Evolutionary conservation across 2,113 vertebrate genomes (phyloP).

Genomic region (Apaloderma vittatum): DNA sequence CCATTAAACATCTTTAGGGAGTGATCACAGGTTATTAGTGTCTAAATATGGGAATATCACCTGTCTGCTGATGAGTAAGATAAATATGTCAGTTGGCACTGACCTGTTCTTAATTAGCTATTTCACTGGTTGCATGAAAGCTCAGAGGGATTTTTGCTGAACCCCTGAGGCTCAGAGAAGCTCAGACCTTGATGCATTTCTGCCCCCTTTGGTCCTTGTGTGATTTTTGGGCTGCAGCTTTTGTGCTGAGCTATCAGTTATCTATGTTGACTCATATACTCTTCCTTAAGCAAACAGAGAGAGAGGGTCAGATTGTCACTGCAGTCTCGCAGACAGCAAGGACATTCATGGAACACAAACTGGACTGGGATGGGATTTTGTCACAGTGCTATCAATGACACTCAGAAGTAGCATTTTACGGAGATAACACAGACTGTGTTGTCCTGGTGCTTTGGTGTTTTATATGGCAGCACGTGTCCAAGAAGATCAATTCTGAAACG

Average conservation of each 20-base stretch:
- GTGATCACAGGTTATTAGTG: neutral
- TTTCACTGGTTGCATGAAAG: neutral
- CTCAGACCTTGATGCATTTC: neutral
- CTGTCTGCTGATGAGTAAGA: neutral
- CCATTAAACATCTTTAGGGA: slow-evolving; percentile 6
- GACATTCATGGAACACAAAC: neutral
- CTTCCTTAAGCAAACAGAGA: neutral
- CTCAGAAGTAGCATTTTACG: neutral
- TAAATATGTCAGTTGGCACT: neutral
- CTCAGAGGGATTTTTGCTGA: neutral
- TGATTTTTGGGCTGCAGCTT: neutral
- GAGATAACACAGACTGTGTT: neutral
- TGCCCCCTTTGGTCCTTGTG: neutral
- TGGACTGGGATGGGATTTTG: neutral
- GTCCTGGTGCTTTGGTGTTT: neutral
- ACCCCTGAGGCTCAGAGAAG: neutral
- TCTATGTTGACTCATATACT: neutral
- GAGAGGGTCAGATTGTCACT: neutral
- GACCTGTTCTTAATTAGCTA: neutral
- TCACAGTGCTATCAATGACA: rapidly evolving
- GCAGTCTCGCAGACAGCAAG: neutral
- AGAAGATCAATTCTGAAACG: neutral
- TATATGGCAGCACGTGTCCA: neutral
- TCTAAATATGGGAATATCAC: slow-evolving; percentile 6
- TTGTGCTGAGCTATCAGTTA: neutral